Percentiles rank a stretch among this genome's conserved stretches.
phyloP scores from a whole-genome alignment of 1,140 invertebrate species.

The Condylostylus longicornis region DNA sequence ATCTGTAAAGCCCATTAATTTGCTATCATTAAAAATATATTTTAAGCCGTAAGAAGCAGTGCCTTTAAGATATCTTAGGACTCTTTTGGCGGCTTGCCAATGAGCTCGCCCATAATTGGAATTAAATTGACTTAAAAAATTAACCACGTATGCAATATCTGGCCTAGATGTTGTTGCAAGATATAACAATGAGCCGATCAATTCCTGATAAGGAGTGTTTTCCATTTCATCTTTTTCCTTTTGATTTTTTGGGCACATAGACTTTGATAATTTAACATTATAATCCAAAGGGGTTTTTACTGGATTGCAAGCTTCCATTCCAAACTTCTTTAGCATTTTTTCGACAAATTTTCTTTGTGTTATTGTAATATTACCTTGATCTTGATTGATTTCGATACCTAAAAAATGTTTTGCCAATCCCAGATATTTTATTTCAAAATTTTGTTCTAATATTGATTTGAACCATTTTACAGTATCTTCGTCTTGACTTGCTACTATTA shows the following conservation, averaged over 20 bases:
- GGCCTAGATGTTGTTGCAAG: conserved; percentile 19
- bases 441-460: neutral
- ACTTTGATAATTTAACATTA: neutral
- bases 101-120: conserved; percentile 14
- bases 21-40: conserved; percentile 2
- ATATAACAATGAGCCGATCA: conserved; percentile 6
- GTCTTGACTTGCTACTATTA: neutral
- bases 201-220: conserved; percentile 2
- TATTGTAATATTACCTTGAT: neutral
- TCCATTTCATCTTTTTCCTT: neutral
- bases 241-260: neutral
- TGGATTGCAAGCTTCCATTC: neutral
- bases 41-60: conserved; percentile 12
- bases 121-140: conserved; percentile 14
- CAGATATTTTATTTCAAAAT: neutral
- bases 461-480: neutral
- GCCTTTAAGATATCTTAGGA: conserved; percentile 28
- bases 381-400: neutral
- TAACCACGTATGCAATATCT: conserved; percentile 31
- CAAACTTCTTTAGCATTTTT: neutral
- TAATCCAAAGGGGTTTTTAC: neutral
- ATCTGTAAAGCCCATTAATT: conserved; percentile 18
- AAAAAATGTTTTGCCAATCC: neutral
- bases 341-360: neutral
- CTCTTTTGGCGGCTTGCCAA: conserved; percentile 24